A percentile compares a stretch with the other conserved stretches of the same genome.
These are phyloP conservation scores for Paramormyrops hopkinsi DNA, from an alignment of 2,797 vertebrate species.

Conservation along the genomic window DNA sequence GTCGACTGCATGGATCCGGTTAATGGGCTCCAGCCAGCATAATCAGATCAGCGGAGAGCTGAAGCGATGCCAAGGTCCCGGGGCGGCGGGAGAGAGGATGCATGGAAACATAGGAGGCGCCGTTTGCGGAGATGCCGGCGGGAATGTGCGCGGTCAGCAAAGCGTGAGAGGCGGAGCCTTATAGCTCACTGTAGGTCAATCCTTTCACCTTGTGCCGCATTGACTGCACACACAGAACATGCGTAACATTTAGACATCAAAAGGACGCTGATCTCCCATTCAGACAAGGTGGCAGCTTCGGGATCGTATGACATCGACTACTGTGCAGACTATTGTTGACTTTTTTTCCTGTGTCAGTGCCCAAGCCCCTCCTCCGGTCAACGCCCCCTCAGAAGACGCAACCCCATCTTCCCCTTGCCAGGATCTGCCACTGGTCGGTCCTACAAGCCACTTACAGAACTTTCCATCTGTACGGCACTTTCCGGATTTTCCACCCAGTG, in stretches of 20 bases:
- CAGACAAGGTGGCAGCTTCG: neutral
- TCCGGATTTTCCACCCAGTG: neutral
- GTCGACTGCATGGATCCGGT: neutral
- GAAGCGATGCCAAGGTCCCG: neutral
- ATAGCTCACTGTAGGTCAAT: neutral
- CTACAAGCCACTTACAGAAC: neutral
- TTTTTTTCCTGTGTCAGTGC: neutral
- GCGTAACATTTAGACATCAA: neutral
- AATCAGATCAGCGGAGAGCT: conserved; percentile 3
- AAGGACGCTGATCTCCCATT: neutral
- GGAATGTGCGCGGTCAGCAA: neutral
- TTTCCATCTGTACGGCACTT: neutral
- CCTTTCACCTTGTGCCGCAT: neutral
- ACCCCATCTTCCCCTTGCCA: neutral
- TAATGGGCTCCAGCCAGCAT: neutral
- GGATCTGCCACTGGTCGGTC: neutral
- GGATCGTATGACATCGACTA: neutral
- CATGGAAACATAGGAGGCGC: neutral
- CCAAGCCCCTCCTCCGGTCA: neutral
- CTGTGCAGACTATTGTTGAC: neutral
- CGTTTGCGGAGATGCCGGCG: neutral
- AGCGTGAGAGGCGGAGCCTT: neutral
- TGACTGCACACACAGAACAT: neutral
- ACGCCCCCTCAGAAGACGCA: neutral
- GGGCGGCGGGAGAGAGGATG: neutral